Evolutionary conservation across 2,113 vertebrate genomes (phyloP), one percentile per base, ranked within the genome.

Genomic region (Sialia sialis): DNA sequence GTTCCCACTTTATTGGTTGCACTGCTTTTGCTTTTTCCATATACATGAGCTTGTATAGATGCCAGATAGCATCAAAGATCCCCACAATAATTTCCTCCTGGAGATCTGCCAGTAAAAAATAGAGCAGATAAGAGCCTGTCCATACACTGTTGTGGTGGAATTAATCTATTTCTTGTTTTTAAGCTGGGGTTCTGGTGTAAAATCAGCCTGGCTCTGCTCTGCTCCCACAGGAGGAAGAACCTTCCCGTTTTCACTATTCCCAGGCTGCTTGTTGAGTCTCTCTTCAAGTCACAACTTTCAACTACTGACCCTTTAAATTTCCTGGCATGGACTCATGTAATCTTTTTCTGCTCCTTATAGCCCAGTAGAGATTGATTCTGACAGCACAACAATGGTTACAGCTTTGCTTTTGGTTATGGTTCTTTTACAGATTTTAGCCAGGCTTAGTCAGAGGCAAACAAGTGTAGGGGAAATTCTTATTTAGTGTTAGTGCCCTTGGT

Each of bases 61-160:
- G 75, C 67, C 94, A 96, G 80, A 90, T 54, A 88, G 30, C 51
- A 90, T 74, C 88, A 92, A 86, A 74, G 27, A 94, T 70, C 43
- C 25, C 36, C 48, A 67, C 85, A 84, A 58, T 80, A 86, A 94
- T 86, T 92, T 93, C 77, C 60, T 94, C 34, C 90, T 93, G 85
- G 85, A 96, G 52, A 80, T 59, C 38, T 73, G 72, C 90, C 92
- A 90, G 49, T 0, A 4, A 84, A 84, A 74, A 87, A 60, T 22
- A 83, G 41, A 20, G 38, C 18, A 13, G 85, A 83, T 67, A 84
- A 54, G 60, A 70, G 23, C 67, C 84, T 72, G 75, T 56, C 58
- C 46, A 0, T 70, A 46, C 29, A 62, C 23, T 48, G 36, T 58
- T 94, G 60, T 7, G 11, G 39, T 64, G 64, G 59, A 92, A 88